Evolutionary conservation across 2,113 vertebrate genomes (phyloP).

Genomic region (Serinus canaria): DNA sequence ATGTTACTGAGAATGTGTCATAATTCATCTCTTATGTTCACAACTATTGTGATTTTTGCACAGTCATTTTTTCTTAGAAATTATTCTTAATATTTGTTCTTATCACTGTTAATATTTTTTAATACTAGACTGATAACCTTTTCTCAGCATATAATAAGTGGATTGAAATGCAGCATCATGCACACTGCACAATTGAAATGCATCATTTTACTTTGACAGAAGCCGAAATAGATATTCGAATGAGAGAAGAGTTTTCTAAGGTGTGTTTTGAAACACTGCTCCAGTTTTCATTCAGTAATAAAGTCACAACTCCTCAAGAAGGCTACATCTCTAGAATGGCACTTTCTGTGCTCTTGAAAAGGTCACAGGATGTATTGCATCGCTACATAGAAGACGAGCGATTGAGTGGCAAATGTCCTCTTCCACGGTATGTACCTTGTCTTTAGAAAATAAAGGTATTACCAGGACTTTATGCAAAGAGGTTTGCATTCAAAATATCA

Average conservation of each 20-base stretch:
- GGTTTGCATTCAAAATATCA: not conserved
- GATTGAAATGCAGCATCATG: not conserved
- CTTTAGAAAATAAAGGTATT: not conserved
- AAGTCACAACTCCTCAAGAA: slow-evolving; percentile 94
- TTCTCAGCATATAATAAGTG: not conserved
- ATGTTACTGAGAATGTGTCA: not conserved
- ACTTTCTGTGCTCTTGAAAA: slow-evolving; percentile 91
- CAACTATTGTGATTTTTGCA: not conserved
- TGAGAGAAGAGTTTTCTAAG: slow-evolving; percentile 98
- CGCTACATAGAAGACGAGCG: slow-evolving; percentile 96
- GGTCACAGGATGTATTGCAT: slow-evolving; percentile 92
- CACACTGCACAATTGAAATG: slow-evolving; percentile 1
- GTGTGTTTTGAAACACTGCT: slow-evolving; percentile 98
- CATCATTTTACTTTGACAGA: slow-evolving; percentile 77
- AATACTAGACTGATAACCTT: not conserved
- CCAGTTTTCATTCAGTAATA: slow-evolving; percentile 99
- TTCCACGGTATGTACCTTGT: slow-evolving; percentile 82
- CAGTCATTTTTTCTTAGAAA: not conserved
- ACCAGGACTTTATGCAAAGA: not conserved
- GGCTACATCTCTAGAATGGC: slow-evolving; percentile 99
- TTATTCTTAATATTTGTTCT: not conserved
- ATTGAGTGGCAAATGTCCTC: slow-evolving; percentile 94
- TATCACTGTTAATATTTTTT: not conserved
- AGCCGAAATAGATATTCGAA: slow-evolving; percentile 94
- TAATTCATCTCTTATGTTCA: not conserved